phyloP scores from a whole-genome alignment of 2,888 invertebrate species.

The Julus scandinavius region DNA sequence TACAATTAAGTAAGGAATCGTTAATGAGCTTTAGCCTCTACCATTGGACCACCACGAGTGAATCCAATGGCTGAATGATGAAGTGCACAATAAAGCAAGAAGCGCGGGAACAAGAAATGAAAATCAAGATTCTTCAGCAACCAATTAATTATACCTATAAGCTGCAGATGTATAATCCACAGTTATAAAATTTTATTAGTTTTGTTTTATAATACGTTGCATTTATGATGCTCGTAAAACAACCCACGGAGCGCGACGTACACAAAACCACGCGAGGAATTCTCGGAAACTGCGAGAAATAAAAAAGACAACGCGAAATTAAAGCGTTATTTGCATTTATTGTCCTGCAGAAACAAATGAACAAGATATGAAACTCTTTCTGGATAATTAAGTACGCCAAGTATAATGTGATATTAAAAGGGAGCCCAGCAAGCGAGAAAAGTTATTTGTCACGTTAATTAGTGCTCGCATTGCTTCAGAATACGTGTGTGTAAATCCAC shows the following conservation, averaged over 20 bases:
- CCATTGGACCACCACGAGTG: neutral
- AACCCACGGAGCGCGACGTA: neutral
- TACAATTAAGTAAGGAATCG: neutral
- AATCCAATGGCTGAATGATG: neutral
- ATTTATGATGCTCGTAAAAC: neutral
- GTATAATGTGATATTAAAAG: neutral
- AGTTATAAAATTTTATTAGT: neutral
- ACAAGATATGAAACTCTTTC: neutral
- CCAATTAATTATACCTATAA: neutral
- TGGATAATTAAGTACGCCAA: neutral
- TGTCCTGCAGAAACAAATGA: neutral
- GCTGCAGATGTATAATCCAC: neutral
- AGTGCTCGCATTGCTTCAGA: neutral
- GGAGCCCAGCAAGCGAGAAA: neutral
- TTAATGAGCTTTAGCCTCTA: neutral
- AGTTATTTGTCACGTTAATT: neutral
- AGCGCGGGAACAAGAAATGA: neutral
- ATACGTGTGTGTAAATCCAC: neutral
- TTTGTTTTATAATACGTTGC: neutral
- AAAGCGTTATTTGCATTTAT: slow-evolving; percentile 1
- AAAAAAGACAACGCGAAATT: neutral
- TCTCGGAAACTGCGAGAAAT: neutral
- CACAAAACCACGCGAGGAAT: neutral
- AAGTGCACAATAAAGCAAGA: neutral
- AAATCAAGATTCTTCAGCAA: neutral